Conservation (phyloP, 2,888 invertebrate species). For the Diplazon laetatorius region DNA sequence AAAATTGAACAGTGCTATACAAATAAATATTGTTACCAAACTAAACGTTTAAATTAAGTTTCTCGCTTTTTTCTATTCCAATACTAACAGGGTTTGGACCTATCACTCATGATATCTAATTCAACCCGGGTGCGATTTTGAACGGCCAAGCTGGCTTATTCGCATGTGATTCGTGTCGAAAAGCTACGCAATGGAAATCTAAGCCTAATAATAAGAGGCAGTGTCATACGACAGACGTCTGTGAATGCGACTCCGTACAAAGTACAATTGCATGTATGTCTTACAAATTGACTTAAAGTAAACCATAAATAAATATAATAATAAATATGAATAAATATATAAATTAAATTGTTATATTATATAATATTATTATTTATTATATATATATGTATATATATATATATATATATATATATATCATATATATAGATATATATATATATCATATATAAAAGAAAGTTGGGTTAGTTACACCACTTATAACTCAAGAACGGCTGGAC, state of each 20-base stretch:
- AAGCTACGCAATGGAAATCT: background rate
- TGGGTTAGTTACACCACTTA: no score
- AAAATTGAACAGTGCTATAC: no score
- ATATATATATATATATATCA: no score
- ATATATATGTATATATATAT: no score
- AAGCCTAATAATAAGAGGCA: conserved; percentile 7
- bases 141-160: conserved; percentile 23
- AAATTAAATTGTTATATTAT: no score
- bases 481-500: no score
- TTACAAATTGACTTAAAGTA: conserved; percentile 12
- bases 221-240: conserved; percentile 19
- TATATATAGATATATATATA: no score
- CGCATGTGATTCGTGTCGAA: conserved; percentile 29
- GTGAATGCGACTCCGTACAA: conserved; percentile 25
- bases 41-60: background rate
- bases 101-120: conserved; percentile 18
- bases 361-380: no score
- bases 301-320: conserved; percentile 17
- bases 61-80: background rate
- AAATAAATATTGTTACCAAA: background rate
- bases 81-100: conserved; percentile 25
- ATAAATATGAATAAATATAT: no score
- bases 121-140: conserved; percentile 9
- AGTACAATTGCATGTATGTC: conserved; percentile 13
- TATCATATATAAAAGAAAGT: no score